Conservation (phyloP, 2,113 vertebrate species). For the Bos indicus region DNA sequence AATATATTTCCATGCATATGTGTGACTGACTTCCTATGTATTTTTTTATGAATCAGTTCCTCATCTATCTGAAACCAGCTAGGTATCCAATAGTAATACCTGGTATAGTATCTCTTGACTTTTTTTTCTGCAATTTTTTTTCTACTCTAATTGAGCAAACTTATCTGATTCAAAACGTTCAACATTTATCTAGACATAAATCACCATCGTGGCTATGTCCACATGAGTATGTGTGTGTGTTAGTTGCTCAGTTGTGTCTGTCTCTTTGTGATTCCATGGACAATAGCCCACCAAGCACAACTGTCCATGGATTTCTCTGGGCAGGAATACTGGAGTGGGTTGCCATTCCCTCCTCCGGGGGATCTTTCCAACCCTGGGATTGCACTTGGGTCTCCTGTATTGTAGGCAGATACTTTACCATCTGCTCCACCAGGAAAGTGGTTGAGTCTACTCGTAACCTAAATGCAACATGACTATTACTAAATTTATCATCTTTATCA, state of each 20-base stretch:
- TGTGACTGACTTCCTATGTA: not conserved
- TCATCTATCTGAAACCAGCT: not conserved
- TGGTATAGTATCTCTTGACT: not conserved
- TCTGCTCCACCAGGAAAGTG: not conserved
- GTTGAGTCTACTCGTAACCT: not conserved
- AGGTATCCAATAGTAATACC: not conserved
- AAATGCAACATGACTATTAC: not conserved
- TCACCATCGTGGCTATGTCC: not conserved
- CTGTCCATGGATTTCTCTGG: not conserved
- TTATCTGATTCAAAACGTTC: not conserved
- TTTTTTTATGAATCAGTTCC: not conserved
- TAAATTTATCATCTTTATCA: not conserved
- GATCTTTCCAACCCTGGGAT: not conserved
- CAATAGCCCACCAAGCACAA: not conserved
- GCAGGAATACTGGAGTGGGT: not conserved
- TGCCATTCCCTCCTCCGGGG: not conserved
- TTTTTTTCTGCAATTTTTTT: not conserved
- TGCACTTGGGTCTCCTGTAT: not conserved
- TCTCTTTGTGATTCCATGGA: not conserved
- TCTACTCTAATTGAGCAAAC: not conserved
- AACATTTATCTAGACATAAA: not conserved
- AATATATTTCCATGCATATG: too few species aligned
- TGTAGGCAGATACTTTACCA: not conserved
- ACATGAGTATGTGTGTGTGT: not conserved
- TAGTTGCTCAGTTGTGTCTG: not conserved